phyloP scores from a whole-genome alignment of 2,113 vertebrate species.

The Danionella cerebrum region DNA sequence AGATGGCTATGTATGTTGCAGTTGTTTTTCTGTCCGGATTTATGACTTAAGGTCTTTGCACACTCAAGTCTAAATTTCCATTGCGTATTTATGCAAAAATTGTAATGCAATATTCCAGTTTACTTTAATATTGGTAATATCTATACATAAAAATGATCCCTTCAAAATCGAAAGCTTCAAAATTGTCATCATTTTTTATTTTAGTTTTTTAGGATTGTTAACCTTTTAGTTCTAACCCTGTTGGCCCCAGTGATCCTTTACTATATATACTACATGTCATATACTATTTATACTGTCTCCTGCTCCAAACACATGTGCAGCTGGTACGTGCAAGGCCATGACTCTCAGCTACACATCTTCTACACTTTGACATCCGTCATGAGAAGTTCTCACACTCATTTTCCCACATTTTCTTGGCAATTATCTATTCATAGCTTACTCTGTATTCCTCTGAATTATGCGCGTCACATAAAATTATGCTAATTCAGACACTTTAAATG shows the following conservation, averaged over 20 bases:
- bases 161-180: neutral
- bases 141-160: neutral
- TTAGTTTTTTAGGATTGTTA: neutral
- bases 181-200: neutral
- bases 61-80: neutral
- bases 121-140: neutral
- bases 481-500: neutral
- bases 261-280: too few species aligned
- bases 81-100: too few species aligned
- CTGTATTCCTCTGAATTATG: neutral
- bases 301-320: neutral
- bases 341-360: neutral
- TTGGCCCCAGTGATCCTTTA: neutral
- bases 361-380: neutral
- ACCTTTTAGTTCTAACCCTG: neutral
- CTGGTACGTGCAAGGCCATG: neutral
- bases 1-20: too few species aligned
- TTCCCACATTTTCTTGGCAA: too few species aligned
- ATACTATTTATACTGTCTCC: too few species aligned
- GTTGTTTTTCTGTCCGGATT: too few species aligned
- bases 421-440: too few species aligned
- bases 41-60: too few species aligned
- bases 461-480: too few species aligned
- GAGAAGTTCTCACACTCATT: neutral
- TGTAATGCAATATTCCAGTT: too few species aligned